A percentile compares a stretch with the other conserved stretches of the same genome.
Evolutionary conservation across 92 coral and sea anemone species (phyloP).

Genomic region (Porites divaricata): DNA sequence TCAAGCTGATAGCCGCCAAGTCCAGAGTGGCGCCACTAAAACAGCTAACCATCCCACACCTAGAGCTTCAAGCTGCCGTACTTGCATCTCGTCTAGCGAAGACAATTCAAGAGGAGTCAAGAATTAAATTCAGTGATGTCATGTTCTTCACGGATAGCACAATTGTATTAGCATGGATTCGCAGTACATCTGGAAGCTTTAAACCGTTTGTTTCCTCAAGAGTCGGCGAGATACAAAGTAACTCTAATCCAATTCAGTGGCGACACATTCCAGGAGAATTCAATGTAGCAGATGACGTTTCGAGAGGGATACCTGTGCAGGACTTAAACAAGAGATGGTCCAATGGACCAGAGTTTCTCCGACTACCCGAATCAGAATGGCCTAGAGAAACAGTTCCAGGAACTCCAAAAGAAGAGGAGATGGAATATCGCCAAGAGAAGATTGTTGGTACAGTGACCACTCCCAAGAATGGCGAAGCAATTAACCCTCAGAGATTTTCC

Average conservation of each 20-base stretch:
- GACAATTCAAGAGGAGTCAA: slow-evolving; percentile 35
- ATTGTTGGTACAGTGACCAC: slow-evolving; percentile 30
- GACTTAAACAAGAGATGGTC: slow-evolving; percentile 46
- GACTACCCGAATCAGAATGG: slow-evolving; percentile 43
- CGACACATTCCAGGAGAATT: slow-evolving; percentile 54
- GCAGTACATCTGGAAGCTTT: slow-evolving; percentile 29
- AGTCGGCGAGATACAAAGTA: slow-evolving; percentile 56
- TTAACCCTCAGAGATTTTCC: slow-evolving; percentile 39
- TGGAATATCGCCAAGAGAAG: slow-evolving; percentile 47
- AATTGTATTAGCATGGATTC: slow-evolving; percentile 58
- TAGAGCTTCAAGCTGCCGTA: slow-evolving; percentile 54
- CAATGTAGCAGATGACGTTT: slow-evolving; percentile 63
- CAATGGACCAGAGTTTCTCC: slow-evolving; percentile 59
- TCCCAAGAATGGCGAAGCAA: slow-evolving; percentile 8
- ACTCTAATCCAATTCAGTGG: slow-evolving; percentile 46
- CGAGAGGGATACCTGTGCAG: slow-evolving; percentile 42
- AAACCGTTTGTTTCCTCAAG: slow-evolving; percentile 60
- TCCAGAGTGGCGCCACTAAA: slow-evolving; percentile 40
- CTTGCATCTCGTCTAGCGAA: slow-evolving; percentile 36
- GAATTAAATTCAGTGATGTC: slow-evolving; percentile 21
- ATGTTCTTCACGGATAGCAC: slow-evolving; percentile 47
- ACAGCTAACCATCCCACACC: slow-evolving; percentile 48
- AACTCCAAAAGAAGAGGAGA: slow-evolving; percentile 41
- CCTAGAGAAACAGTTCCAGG: slow-evolving; percentile 38
- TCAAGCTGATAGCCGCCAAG: slow-evolving; percentile 60